Conservation (phyloP, 2,113 vertebrate genomes). For the Myocastor coypus region DNA sequence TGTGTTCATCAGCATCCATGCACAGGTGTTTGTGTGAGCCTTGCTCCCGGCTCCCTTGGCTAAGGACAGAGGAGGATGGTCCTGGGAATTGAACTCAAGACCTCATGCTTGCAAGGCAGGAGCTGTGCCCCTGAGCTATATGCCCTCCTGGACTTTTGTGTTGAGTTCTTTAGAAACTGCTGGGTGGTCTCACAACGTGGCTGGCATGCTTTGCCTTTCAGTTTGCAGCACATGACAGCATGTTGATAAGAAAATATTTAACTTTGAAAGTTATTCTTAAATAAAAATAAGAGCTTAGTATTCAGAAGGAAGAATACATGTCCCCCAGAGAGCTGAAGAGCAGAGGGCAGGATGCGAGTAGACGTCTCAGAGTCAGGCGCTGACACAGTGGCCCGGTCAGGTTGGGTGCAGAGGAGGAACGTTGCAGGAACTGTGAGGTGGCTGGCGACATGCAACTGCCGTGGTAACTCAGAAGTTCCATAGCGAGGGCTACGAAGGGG, state of each 20-base stretch:
- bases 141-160: no score
- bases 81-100: no score
- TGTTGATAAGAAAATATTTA: neutral
- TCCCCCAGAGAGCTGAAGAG: no score
- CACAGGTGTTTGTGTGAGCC: neutral
- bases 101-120: no score
- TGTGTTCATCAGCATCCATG: neutral
- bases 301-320: neutral
- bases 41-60: no score
- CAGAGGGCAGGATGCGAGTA: neutral
- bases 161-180: neutral
- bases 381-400: neutral
- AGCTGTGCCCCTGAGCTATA: no score
- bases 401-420: rapidly evolving
- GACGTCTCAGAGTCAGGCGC: neutral
- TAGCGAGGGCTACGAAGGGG: no score
- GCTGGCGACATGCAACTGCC: neutral
- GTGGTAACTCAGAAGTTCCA: rapidly evolving
- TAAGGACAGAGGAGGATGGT: rapidly evolving
- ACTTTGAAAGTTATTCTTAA: neutral
- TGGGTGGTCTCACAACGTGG: no score
- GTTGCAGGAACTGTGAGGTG: rapidly evolving
- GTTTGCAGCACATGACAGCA: neutral
- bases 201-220: neutral
- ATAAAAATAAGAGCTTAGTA: neutral